A percentile compares a stretch with the other conserved stretches of the same genome.
These are phyloP conservation scores for Silvanus unidentatus DNA, from an alignment of 2,888 invertebrate species.

Conservation along the genomic window DNA sequence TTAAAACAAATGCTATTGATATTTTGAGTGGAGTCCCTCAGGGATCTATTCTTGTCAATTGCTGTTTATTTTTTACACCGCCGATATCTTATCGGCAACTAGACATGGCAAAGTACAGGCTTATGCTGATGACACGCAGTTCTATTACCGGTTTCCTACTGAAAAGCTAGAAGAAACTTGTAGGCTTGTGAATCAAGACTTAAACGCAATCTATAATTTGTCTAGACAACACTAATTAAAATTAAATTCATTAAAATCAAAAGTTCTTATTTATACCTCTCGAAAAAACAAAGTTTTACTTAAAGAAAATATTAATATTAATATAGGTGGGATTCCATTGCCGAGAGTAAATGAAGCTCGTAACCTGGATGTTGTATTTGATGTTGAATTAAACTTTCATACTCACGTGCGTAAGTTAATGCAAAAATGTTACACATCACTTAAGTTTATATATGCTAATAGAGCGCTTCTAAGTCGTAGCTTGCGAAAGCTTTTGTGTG, in stretches of 20 bases:
- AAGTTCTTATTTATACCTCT: background rate
- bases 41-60: conserved; percentile 2
- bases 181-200: background rate
- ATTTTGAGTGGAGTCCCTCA: conserved; percentile 3
- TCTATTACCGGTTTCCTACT: background rate
- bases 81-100: background rate
- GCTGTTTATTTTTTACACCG: conserved; percentile 3
- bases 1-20: background rate
- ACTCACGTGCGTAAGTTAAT: background rate
- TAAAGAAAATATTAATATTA: conserved; percentile 4
- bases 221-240: conserved; percentile 3
- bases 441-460: conserved; percentile 4
- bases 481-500: conserved; percentile 2
- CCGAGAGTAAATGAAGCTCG: background rate
- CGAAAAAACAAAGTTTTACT: conserved; percentile 1
- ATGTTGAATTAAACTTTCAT: conserved; percentile 2
- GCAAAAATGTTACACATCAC: background rate
- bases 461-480: background rate
- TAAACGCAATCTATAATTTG: background rate
- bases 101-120: background rate
- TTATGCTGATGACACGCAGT: conserved; percentile 6
- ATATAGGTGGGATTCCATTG: background rate
- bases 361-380: conserved; percentile 7
- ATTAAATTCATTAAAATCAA: conserved; percentile 4
- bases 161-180: background rate